Conservation (phyloP, 2,888 invertebrate genomes). For the Athetis lepigone region DNA sequence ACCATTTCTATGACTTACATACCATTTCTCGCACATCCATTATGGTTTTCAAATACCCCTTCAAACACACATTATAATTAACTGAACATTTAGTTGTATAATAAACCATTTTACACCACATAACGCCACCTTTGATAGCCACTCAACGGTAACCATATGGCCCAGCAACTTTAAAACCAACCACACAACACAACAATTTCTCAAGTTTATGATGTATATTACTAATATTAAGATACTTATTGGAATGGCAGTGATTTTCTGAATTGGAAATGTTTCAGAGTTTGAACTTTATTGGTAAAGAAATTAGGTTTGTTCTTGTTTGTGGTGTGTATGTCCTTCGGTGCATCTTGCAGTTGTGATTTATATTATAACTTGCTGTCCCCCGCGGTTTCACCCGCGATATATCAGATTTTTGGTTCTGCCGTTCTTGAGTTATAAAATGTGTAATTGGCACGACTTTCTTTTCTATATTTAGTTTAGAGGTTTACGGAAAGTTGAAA, state of each 20-base stretch:
- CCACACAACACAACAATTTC: conserved; percentile 21
- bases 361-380: conserved; percentile 10
- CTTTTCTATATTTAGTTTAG: conserved; percentile 33
- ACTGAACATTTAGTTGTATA: conserved; percentile 33
- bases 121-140: conserved; percentile 48
- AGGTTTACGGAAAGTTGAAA: conserved; percentile 36
- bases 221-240: conserved; percentile 22
- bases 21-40: not conserved
- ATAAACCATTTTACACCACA: conserved; percentile 44
- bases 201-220: conserved; percentile 30
- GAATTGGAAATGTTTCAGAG: conserved; percentile 1
- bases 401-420: no score
- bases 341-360: conserved; percentile 32
- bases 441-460: no score
- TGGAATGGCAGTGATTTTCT: conserved; percentile 16
- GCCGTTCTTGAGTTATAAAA: no score
- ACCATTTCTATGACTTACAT: not conserved
- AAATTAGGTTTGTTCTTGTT: conserved; percentile 24
- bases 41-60: not conserved
- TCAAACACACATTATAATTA: conserved; percentile 30
- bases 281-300: not conserved
- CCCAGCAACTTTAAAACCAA: conserved; percentile 42
- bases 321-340: not conserved
- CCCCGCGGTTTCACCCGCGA: no score
- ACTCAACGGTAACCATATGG: conserved; percentile 53